Evolutionary conservation across 2,888 invertebrate genomes (phyloP).

Genomic region (Norana najaformis): DNA sequence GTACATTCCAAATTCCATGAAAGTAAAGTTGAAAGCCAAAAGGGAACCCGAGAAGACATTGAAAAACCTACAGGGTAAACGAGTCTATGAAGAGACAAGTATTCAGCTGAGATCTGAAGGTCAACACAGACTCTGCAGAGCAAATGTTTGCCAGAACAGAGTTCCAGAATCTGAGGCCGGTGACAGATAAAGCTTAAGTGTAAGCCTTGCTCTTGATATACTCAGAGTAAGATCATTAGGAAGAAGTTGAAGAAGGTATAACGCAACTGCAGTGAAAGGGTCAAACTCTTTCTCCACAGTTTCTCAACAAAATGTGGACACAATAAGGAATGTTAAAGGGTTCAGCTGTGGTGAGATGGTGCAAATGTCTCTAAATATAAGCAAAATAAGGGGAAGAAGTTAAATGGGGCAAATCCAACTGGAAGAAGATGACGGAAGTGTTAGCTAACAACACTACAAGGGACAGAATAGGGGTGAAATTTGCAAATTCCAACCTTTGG

Average conservation of each 20-base stretch:
- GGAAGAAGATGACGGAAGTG: neutral
- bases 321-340: neutral
- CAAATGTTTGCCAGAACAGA: neutral
- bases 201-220: neutral
- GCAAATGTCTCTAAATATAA: neutral
- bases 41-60: neutral
- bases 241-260: neutral
- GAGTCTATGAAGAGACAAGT: too few relatives aligned
- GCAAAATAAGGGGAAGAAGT: neutral
- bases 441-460: neutral
- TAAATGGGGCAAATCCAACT: too few relatives aligned
- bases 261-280: neutral
- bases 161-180: neutral
- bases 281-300: neutral
- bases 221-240: neutral
- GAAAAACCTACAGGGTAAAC: neutral
- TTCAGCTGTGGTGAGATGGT: neutral
- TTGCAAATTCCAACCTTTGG: neutral
- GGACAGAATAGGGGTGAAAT: neutral
- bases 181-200: neutral
- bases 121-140: too few relatives aligned
- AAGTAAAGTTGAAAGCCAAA: neutral
- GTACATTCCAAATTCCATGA: neutral
- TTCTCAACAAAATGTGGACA: neutral
- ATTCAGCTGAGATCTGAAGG: too few relatives aligned